Evolutionary conservation across 37 sponge, comb jelly and placozoan species (phyloP).

Genomic region (Halichondria panicea): DNA sequence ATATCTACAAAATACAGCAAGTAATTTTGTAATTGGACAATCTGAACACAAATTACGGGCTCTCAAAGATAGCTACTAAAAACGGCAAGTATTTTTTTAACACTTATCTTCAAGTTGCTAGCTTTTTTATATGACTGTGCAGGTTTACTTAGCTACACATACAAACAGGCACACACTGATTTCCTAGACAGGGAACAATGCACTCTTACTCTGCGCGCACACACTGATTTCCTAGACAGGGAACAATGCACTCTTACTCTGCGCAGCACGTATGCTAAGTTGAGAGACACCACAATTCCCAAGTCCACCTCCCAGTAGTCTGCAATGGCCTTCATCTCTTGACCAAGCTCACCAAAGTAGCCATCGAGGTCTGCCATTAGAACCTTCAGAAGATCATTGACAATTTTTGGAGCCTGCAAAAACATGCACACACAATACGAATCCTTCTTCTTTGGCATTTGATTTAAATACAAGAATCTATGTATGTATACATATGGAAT

Average conservation of each 20-base stretch:
- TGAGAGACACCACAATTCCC: slow-evolving; percentile 59
- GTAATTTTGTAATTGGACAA: too few species aligned
- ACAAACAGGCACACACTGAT: background rate
- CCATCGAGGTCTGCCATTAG: slow-evolving; percentile 45
- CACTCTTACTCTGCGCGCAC: background rate
- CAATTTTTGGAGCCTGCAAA: slow-evolving; percentile 12
- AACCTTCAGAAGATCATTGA: slow-evolving; percentile 22
- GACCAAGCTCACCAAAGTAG: slow-evolving; percentile 60
- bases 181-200: background rate
- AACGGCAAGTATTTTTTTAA: too few species aligned
- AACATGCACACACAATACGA: background rate
- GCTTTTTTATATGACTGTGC: too few species aligned
- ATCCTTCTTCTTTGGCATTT: background rate
- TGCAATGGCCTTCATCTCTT: slow-evolving; percentile 68
- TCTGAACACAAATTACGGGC: too few species aligned
- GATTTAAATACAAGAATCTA: background rate
- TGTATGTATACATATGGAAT: background rate
- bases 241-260: slow-evolving; percentile 20
- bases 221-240: background rate
- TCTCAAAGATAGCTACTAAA: too few species aligned
- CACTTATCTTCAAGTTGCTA: too few species aligned
- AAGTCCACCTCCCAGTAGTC: slow-evolving; percentile 57
- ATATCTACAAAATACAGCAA: too few species aligned
- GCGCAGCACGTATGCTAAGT: slow-evolving; percentile 65
- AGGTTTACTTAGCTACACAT: too few species aligned